Conservation (phyloP, 2,113 vertebrate genomes). For the Vulpes ferrilata region DNA sequence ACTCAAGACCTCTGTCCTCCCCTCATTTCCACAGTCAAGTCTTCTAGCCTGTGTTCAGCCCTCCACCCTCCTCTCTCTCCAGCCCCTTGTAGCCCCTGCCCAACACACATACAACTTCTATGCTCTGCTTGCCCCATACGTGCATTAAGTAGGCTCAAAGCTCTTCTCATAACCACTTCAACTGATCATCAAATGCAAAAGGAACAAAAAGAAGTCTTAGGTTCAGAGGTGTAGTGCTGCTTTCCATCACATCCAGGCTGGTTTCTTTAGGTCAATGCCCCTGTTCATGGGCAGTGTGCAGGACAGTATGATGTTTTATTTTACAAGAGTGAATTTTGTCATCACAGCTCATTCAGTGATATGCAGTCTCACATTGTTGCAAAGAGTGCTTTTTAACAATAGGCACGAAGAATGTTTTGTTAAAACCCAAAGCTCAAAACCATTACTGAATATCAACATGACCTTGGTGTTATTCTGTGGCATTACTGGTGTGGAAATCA, state of each 20-base stretch:
- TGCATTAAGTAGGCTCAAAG: background rate
- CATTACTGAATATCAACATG: background rate
- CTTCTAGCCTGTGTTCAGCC: background rate
- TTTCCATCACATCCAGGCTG: background rate
- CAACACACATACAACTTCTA: background rate
- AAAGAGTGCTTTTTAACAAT: slow-evolving; percentile 40
- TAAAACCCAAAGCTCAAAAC: slow-evolving; percentile 46
- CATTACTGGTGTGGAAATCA: slow-evolving; percentile 58
- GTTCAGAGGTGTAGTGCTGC: background rate
- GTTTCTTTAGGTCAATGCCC: slow-evolving; percentile 5
- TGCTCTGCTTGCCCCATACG: background rate
- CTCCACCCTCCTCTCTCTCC: background rate
- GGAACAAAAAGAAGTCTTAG: background rate
- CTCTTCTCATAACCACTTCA: background rate
- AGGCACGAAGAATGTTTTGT: background rate
- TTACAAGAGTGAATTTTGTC: background rate
- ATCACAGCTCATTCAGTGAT: background rate
- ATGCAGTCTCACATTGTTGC: background rate
- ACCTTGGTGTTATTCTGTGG: background rate
- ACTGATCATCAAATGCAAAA: background rate
- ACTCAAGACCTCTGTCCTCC: rapidly evolving
- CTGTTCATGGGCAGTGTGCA: background rate
- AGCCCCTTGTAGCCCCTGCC: background rate
- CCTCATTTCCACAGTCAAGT: background rate
- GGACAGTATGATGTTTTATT: background rate